Evolutionary conservation across 2,797 vertebrate species (phyloP), one percentile per base, ranked within the genome.

Genomic region (Darevskia nairensis): DNA sequence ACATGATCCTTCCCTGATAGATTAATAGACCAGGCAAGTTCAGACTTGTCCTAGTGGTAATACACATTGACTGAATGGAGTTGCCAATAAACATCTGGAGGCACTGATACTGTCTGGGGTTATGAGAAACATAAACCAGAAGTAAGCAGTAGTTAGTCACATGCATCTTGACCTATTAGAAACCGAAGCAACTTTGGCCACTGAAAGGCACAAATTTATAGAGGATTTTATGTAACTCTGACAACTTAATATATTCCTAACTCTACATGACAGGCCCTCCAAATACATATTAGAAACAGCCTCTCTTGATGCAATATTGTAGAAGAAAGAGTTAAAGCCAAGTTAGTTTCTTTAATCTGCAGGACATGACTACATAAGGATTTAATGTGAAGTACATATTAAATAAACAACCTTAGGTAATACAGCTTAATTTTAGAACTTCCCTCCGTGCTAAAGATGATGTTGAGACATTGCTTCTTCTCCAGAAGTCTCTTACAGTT

Each of bases 81-180:
- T 77, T 88, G 44, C 74, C 86, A 88, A 55, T 82, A 55, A 82
- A 82, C 72, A 83, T 88, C 86, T 88, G n/a, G 72, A 68, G 72
- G 68, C 55, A 44, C 64, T 82, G 72, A 66, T 55, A 55, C 25
- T 68, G 80, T 82, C 72, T 88, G 72, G 72, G 66, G 74, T 83
- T 77, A 88, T 46, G 44, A 88, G 72, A 77, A 77, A 77, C 61
- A 55, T 68, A 83, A 15, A 29, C 61, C n/a, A 77, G 44, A 66
- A 84, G 50, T 84, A 88, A 79, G 35, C 68, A 61, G 78, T 81
- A 72, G 59, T 86, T 23, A 61, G 72, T 32, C 35, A 74, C 19
- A 78, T 32, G 29, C 50, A 88, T 50, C 68, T 39, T 61, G 46
- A 61, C n/a, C 35, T 74, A 44, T 88, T 79, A 84, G 50, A 78